A percentile compares a stretch with the other conserved stretches of the same genome.
phyloP scores from a whole-genome alignment of 2,797 vertebrate species.

The Rhinella marina region DNA sequence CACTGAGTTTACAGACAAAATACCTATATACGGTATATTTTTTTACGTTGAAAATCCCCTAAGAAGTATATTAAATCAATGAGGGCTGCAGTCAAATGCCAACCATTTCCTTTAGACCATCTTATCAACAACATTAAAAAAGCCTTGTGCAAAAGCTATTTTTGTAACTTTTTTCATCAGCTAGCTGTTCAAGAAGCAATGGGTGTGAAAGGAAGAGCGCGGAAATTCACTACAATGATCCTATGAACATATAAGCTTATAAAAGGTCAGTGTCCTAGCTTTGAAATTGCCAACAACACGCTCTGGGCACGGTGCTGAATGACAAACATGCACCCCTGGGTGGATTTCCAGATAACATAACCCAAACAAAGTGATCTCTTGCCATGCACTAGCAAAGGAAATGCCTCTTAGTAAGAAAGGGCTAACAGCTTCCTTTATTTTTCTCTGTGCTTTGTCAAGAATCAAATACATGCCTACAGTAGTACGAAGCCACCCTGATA shows the following conservation, averaged over 20 bases:
- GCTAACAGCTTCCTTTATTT: slow-evolving; percentile 86
- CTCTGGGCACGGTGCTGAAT: slow-evolving; percentile 70
- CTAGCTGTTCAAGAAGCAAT: not conserved
- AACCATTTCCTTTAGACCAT: slow-evolving; percentile 19
- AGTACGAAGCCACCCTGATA: slow-evolving; percentile 69
- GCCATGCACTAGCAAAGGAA: slow-evolving; percentile 85
- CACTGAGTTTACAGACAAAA: too few relatives aligned
- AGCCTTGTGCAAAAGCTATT: slow-evolving; percentile 42
- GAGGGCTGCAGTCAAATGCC: slow-evolving; percentile 1
- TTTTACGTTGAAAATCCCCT: not conserved
- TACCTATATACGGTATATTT: too few relatives aligned
- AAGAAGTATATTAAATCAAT: not conserved
- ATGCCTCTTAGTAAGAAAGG: slow-evolving; percentile 81
- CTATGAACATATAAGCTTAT: slow-evolving; percentile 66
- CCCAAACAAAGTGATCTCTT: slow-evolving; percentile 80
- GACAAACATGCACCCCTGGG: slow-evolving; percentile 68
- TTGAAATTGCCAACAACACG: slow-evolving; percentile 62
- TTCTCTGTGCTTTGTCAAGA: slow-evolving; percentile 72
- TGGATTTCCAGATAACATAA: slow-evolving; percentile 75
- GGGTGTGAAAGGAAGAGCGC: slow-evolving; percentile 49
- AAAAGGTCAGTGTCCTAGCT: slow-evolving; percentile 65
- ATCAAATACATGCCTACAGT: slow-evolving; percentile 73
- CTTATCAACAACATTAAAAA: slow-evolving; percentile 39
- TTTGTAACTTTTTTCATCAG: slow-evolving; percentile 42
- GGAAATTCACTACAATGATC: slow-evolving; percentile 43